Conservation (phyloP, 2,113 vertebrate species). For the Pterocles orientalis region DNA sequence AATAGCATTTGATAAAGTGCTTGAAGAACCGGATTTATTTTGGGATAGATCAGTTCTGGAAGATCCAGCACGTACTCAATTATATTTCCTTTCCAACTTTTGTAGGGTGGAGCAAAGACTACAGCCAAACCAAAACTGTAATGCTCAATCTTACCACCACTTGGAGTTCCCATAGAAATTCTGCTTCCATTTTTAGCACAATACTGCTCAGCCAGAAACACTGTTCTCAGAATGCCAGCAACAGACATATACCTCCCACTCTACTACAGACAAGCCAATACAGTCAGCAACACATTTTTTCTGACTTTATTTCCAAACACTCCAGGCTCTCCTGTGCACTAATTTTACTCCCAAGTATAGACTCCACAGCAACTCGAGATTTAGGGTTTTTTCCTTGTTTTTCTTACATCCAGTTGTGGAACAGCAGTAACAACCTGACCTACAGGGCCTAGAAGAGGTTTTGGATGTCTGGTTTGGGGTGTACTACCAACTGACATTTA, state of each 20-base stretch:
- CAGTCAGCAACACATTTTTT: not conserved
- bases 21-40: not conserved
- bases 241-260: not conserved
- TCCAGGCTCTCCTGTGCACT: not conserved
- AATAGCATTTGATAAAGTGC: not conserved
- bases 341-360: not conserved
- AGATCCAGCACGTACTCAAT: not conserved
- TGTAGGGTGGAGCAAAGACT: not conserved
- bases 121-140: not conserved
- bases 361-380: not conserved
- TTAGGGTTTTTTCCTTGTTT: not conserved
- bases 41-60: not conserved
- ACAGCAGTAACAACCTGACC: not conserved
- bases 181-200: not conserved
- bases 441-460: not conserved
- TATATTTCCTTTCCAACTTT: not conserved
- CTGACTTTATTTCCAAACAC: not conserved
- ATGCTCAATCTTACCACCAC: not conserved
- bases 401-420: not conserved
- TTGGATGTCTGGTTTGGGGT: not conserved
- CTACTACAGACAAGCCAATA: not conserved
- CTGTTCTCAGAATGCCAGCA: not conserved
- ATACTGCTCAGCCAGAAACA: not conserved
- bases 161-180: not conserved
- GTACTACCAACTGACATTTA: not conserved